Evolutionary conservation across 92 coral and sea anemone genomes (phyloP), one percentile per base, ranked within the genome.

Genomic region (Parazoanthus atlanticus): DNA sequence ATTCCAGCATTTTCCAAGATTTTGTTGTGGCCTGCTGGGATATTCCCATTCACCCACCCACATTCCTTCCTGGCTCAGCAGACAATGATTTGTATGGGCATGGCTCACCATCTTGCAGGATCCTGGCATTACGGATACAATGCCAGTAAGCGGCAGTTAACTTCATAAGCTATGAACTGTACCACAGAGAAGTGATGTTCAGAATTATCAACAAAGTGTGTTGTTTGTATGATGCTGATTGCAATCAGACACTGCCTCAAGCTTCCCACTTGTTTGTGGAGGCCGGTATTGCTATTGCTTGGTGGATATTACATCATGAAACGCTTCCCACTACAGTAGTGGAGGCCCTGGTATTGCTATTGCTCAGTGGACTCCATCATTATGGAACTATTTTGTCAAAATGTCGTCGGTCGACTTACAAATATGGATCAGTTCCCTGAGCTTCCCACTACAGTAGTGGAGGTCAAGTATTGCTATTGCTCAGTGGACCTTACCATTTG

Each of bases 391-490:
- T 73, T 8, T 73, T 73, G 36, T 30, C 46, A 15, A 26, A 73
- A 33, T 72, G 40, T 72, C 19, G 77, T 28, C 33, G 40, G 40
- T 72, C 19, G 40, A 72, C 77, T 28, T 17, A 72, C 67, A 61
- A 17, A 6, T 11, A 75, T 75, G 31, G 31, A 56, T 19, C 15
- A 43, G 36, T 65, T 17, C 56, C 56, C 88, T 84, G 88, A 67
- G 88, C 88, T 84, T 73, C 88, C 54, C 76, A 73, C 88, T 84
- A 84, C 88, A 34, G 73, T 84, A 84, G 88, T 67, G 58, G 88
- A 84, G 88, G 38, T 9, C 66, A 46, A 5, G 54, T 47, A 78
- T 47, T 23, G 82, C 82, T 49, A 78, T 78, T 46, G 88, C 88
- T 84, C 71, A 66, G 46, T 84, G 71, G 79, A 32, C 49, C 40